Evolutionary conservation across 1,140 invertebrate genomes (phyloP).

Genomic region (Acyrthosiphon pisum): DNA sequence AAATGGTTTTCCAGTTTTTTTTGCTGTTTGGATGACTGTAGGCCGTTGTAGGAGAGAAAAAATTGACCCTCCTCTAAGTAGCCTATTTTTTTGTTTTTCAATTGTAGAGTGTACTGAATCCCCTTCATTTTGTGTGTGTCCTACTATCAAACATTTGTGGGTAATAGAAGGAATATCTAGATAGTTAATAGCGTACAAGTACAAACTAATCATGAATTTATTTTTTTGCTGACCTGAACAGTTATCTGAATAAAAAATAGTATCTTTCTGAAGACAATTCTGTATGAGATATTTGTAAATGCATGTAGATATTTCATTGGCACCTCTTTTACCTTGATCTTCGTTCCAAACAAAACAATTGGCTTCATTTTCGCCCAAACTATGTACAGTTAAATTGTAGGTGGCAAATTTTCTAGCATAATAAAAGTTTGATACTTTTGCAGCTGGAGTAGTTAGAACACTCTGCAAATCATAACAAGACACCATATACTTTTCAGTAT

Average conservation of each 20-base stretch:
- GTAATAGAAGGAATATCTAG: conserved; percentile 53
- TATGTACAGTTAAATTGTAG: conserved; percentile 61
- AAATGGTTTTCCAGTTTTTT: conserved; percentile 34
- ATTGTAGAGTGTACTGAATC: conserved; percentile 39
- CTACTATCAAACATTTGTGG: conserved; percentile 44
- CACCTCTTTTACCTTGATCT: conserved; percentile 59
- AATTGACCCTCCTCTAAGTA: conserved; percentile 31
- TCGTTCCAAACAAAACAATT: conserved; percentile 62
- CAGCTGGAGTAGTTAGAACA: conserved; percentile 58
- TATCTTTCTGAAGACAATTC: conserved; percentile 56
- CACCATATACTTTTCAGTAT: conserved; percentile 50
- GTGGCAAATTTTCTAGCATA: conserved; percentile 61
- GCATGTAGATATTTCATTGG: conserved; percentile 61
- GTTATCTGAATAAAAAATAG: conserved; percentile 61
- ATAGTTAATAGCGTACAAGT: conserved; percentile 53
- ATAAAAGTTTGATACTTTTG: conserved; percentile 59
- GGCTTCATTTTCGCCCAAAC: conserved; percentile 58
- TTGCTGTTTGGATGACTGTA: conserved; percentile 35
- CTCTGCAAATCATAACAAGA: conserved; percentile 59
- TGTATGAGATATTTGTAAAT: conserved; percentile 61
- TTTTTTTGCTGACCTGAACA: conserved; percentile 59
- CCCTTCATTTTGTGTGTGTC: conserved; percentile 45
- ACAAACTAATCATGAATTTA: conserved; percentile 54
- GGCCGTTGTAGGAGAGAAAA: conserved; percentile 1
- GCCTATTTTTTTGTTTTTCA: conserved; percentile 13